Base-by-base conservation (phyloP, 2,797 vertebrate genomes). In the Limnodromus scolopaceus region DNA sequence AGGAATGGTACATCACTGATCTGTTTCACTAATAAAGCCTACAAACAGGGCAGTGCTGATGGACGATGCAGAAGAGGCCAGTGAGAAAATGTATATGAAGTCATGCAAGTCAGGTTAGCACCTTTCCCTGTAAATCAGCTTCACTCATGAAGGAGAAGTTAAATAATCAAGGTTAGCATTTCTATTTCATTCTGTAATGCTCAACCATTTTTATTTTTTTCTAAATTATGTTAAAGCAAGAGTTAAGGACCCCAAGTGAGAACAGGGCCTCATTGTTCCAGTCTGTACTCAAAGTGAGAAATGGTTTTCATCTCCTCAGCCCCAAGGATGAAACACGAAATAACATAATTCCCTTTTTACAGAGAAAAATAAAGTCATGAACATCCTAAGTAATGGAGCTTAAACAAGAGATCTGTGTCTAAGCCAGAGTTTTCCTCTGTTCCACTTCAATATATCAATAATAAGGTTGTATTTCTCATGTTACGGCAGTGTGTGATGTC, bases 111-210 rank as follows among this genome's bases (percentile, higher is more conserved):
- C 3, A 1, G 48, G 60, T 88, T 92, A 89, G 60, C 89, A 89
- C 80, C 43, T 69, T 90, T 60, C 41, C 76, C 68, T 58, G 58
- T 78, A 92, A 89, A 93, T 72, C 43, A 66, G 13, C 65, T 93
- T 76, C 46, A 53, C 23, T 72, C 2, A 0, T 55, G 87, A 85
- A 93, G 72, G 64, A 77, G 60, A 94, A 92, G 28, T 76, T 71
- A 83, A 95, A 87, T 70, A 90, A 93, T 72, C 41, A 78, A 69
- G 39, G 83, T 87, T 49, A 65, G 49, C 58, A 86, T 89, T 96
- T 86, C 43, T 86, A 5, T 75, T 90, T 88, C 11, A 70, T 90
- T 92, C 65, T 38, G 83, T 84, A 88, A 84, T 81, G n/a, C 43
- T 70, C 32, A 78, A 75, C 9, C 23, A 10, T 83, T 89, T 84